These are phyloP conservation scores for Lycophotia porphyrea DNA, from an alignment of 2,888 invertebrate species.

Conservation along the genomic window DNA sequence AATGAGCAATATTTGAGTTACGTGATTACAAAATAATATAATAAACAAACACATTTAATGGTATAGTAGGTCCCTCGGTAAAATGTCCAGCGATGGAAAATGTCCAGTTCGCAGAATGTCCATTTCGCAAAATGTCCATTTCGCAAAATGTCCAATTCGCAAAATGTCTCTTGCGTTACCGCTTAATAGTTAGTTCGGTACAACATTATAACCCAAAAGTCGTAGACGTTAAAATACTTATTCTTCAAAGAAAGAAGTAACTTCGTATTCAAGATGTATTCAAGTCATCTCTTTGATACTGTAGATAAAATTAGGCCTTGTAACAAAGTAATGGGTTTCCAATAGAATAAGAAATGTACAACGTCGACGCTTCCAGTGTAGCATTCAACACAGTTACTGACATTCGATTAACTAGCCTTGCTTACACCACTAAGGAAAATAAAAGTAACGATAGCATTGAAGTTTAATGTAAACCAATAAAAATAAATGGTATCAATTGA, in stretches of 20 bases:
- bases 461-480: conserved; percentile 41
- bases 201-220: neutral
- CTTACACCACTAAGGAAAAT: conserved; percentile 45
- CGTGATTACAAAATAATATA: too few relatives aligned
- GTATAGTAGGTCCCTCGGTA: too few relatives aligned
- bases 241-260: neutral
- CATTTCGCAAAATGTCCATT: too few relatives aligned
- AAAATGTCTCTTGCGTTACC: neutral
- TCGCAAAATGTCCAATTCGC: too few relatives aligned
- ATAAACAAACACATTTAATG: too few relatives aligned
- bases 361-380: conserved; percentile 29
- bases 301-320: conserved; percentile 24
- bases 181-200: neutral
- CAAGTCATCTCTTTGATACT: conserved; percentile 2
- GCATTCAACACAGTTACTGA: conserved; percentile 60
- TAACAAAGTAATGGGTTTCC: conserved; percentile 26
- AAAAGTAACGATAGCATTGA: conserved; percentile 50
- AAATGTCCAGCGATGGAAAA: too few relatives aligned
- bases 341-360: conserved; percentile 46
- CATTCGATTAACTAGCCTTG: conserved; percentile 53
- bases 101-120: too few relatives aligned
- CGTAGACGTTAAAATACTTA: neutral
- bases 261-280: conserved; percentile 21
- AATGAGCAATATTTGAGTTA: neutral
- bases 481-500: conserved; percentile 29